A percentile compares a stretch with the other conserved stretches of the same genome.
Conservation (phyloP, 2,888 invertebrate species). For the Asteroscopus sphinx region DNA sequence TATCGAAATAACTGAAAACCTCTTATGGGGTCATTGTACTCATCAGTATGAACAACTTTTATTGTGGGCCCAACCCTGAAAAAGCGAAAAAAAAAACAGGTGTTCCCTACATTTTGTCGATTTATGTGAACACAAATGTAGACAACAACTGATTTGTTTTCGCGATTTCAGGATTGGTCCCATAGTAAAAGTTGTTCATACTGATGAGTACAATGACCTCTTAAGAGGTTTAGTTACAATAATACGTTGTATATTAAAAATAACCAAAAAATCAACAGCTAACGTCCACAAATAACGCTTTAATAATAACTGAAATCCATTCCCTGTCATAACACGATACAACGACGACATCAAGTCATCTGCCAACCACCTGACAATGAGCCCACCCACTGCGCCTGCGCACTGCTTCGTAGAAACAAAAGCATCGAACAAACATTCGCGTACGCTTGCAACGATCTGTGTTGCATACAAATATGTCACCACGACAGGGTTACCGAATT, state of each 20-base stretch:
- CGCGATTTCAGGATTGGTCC: too few relatives aligned
- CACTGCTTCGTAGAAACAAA: conserved; percentile 75
- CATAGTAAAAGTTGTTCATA: too few relatives aligned
- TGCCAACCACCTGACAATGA: conserved; percentile 64
- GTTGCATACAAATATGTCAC: conserved; percentile 73
- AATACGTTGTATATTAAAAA: background rate
- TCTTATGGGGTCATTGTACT: too few relatives aligned
- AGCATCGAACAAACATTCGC: conserved; percentile 74
- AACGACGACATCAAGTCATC: conserved; percentile 47
- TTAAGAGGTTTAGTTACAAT: too few relatives aligned
- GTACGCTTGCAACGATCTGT: conserved; percentile 59
- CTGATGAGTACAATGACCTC: too few relatives aligned
- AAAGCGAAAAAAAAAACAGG: too few relatives aligned
- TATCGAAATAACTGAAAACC: too few relatives aligned
- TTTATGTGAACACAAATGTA: too few relatives aligned
- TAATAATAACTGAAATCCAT: conserved; percentile 37
- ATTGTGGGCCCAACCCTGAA: too few relatives aligned
- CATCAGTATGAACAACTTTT: too few relatives aligned
- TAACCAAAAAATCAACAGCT: background rate
- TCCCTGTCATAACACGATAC: conserved; percentile 42
- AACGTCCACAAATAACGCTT: conserved; percentile 3
- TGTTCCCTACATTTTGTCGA: too few relatives aligned
- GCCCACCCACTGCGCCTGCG: conserved; percentile 77
- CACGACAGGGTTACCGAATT: conserved; percentile 51
- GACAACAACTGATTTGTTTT: too few relatives aligned